phyloP scores from a whole-genome alignment of 2,888 invertebrate genomes.

The Diloba caeruleocephala region DNA sequence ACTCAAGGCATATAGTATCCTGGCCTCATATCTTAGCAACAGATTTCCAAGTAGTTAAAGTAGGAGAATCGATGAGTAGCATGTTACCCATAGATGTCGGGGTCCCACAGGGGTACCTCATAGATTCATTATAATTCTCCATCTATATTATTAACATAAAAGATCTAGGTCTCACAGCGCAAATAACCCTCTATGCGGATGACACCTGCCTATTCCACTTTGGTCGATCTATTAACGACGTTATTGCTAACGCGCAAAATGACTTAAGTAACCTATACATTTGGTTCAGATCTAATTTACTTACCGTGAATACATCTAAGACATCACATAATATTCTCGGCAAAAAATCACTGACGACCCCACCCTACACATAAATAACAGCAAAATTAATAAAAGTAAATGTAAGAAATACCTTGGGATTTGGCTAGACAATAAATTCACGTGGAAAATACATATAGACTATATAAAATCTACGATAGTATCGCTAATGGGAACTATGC shows the following conservation, averaged over 20 bases:
- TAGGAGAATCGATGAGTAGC: neutral
- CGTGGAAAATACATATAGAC: too few relatives aligned
- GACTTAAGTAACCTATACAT: neutral
- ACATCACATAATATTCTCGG: too few relatives aligned
- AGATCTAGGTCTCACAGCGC: neutral
- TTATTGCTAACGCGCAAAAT: neutral
- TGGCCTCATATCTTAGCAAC: neutral
- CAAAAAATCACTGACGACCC: too few relatives aligned
- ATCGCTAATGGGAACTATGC: too few relatives aligned
- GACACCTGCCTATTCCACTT: neutral
- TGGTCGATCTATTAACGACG: neutral
- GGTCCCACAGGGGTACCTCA: neutral
- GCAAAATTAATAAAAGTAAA: too few relatives aligned
- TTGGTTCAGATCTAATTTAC: too few relatives aligned
- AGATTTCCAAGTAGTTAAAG: neutral
- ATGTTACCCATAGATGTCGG: neutral
- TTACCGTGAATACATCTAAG: too few relatives aligned
- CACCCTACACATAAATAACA: too few relatives aligned
- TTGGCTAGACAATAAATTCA: too few relatives aligned
- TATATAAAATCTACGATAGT: too few relatives aligned
- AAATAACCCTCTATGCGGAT: neutral
- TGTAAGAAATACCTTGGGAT: too few relatives aligned
- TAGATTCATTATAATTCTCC: neutral
- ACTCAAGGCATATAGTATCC: neutral
- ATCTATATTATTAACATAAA: constrained; percentile 1